Base-by-base conservation (phyloP, 2,888 invertebrate species). In the Netelia virgata region DNA sequence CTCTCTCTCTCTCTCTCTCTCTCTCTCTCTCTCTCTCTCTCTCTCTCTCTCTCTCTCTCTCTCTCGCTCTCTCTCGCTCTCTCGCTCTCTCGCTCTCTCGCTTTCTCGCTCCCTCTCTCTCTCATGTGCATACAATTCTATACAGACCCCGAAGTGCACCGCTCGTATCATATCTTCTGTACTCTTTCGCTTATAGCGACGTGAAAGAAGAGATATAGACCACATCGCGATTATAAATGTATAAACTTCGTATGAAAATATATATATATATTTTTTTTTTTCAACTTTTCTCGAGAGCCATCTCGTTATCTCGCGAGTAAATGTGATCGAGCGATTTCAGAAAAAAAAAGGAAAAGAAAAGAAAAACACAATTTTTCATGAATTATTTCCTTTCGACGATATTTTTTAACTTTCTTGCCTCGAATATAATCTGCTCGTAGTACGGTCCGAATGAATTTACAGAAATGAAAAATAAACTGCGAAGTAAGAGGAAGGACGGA, bases 61-160 rank as follows among this genome's bases (percentile, higher is more conserved):
- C 55, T n/a, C 61, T 61, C 75, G 63, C 36, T 57, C 50, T 50
- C 59, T 41, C 55, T 50, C 59, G 20, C 55, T 50, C 59, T 36
- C 53, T 50, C 57, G 18, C 53, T 50, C 57, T 36, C 53, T 50
- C 57, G 18, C 53, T 50, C 57, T 36, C 53, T 50, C 57, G 18
- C 53, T 50, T 47, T 36, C 53, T 50, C 57, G 18, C 53, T 50
- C 57, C 23, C 53, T 50, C 59, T 41, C 55, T 57, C 50, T 50
- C 59, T 41, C 55, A 10, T 36, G 20, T 23, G 20, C 75, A 50
- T n/a, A 20, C 53, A 18, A 14, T 36, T 73, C 59, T 16, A 6
- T 16, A 23, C 28, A 28, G 36, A 66, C 28, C 61, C 50, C 14
- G 28, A 18, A 82, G 68, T 66, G 53, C 50, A 53, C 6, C n/a